phyloP scores from a whole-genome alignment of 2,113 vertebrate genomes.

The Syngnathus floridae region DNA sequence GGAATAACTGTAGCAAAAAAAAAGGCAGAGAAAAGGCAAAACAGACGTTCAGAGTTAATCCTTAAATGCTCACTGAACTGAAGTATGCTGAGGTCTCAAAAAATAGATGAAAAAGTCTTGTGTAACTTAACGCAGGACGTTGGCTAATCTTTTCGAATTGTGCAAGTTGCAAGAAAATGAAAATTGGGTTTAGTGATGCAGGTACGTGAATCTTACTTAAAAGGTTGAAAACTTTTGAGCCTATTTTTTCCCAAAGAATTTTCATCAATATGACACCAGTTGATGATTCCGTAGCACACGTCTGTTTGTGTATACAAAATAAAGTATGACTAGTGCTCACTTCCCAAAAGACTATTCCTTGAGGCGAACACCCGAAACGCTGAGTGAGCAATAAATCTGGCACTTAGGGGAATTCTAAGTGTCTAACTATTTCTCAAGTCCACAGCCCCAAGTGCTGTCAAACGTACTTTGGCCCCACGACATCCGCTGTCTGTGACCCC shows the following conservation, averaged over 20 bases:
- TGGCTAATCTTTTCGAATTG: not conserved
- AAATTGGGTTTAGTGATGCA: not conserved
- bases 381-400: slow-evolving; percentile 60
- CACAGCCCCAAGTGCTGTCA: slow-evolving; percentile 43
- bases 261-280: not conserved
- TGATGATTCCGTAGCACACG: not conserved
- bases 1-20: not conserved
- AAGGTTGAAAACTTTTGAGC: not conserved
- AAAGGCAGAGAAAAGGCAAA: not conserved
- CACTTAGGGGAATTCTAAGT: slow-evolving; percentile 36
- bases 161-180: not conserved
- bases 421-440: slow-evolving; percentile 45
- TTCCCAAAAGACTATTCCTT: slow-evolving; percentile 4
- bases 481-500: slow-evolving; percentile 58
- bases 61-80: not conserved
- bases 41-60: not conserved
- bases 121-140: not conserved
- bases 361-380: slow-evolving; percentile 39
- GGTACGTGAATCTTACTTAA: no score
- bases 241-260: not conserved
- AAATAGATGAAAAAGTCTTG: not conserved
- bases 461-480: slow-evolving; percentile 35
- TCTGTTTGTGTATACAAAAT: not conserved
- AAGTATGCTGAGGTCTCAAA: not conserved
- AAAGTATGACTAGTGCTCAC: not conserved